phyloP scores from a whole-genome alignment of 2,888 invertebrate species.

The Deilephila porcellus region DNA sequence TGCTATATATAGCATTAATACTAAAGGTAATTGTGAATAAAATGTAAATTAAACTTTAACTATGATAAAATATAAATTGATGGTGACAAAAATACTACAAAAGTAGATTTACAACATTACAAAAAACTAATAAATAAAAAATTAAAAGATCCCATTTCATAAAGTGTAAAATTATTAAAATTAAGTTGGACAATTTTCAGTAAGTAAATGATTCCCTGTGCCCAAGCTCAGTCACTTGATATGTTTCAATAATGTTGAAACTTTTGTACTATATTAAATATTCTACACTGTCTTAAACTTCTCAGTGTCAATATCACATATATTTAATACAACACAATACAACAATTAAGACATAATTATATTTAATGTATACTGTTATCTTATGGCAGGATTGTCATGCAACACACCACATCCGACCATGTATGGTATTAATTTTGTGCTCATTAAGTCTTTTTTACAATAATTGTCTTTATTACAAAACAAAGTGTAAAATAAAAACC shows the following conservation, averaged over 20 bases:
- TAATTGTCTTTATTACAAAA: conserved; percentile 22
- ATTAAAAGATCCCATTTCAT: conserved; percentile 36
- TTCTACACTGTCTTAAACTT: conserved; percentile 32
- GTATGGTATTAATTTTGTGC: conserved; percentile 35
- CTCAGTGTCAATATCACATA: conserved; percentile 27
- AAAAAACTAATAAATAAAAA: conserved; percentile 3
- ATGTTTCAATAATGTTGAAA: conserved; percentile 55
- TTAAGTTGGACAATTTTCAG: conserved; percentile 34
- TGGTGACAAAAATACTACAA: conserved; percentile 34
- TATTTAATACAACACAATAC: conserved; percentile 31
- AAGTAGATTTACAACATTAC: conserved; percentile 36
- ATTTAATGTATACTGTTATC: conserved; percentile 21
- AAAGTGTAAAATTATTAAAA: conserved; percentile 33
- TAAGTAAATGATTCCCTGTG: conserved; percentile 40
- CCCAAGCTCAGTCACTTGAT: conserved; percentile 53
- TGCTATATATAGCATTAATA: conserved; percentile 34
- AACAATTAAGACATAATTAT: conserved; percentile 18
- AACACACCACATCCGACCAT: conserved; percentile 27
- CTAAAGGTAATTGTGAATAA: conserved; percentile 37
- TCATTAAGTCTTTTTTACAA: conserved; percentile 37
- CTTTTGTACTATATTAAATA: conserved; percentile 59
- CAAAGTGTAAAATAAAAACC: conserved; percentile 16
- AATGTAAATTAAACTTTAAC: conserved; percentile 36
- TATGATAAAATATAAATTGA: conserved; percentile 6
- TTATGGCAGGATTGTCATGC: conserved; percentile 33